Base-by-base conservation (phyloP, 2,888 invertebrate genomes). In the Antitype chi region DNA sequence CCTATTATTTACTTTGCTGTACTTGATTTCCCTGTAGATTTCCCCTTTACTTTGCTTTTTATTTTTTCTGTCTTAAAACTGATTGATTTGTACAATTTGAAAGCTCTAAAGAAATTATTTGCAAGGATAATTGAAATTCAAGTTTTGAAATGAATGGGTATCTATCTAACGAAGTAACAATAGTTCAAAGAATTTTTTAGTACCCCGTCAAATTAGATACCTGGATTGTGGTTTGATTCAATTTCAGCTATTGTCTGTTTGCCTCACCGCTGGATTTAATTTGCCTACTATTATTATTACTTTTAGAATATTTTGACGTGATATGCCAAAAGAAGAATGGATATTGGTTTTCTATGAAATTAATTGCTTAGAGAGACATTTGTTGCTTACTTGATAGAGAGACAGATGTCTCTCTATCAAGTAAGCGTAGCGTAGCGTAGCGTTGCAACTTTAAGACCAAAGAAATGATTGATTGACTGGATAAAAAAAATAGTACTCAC, bases 1-100 rank as follows among this genome's bases (percentile, higher is more conserved):
- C 43, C 32, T 59, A 15, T 76, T 81, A 28, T 75, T 78, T 62
- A 66, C 38, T 60, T 74, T 49, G 6, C n/a, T 28, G 4, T 52
- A 60, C 43, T 70, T 73, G 70, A 80, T 83, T 83, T 80, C 76
- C 80, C 84, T 57, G 28, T 13, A 71, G 84, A 76, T 64, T 57
- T 0, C 13, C n/a, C 23, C 28, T 70, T 49, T 17, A 25, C 15
- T 23, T 59, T 49, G 2, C 7, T n/a, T 47, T 25, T 25, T 47
- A 23, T 47, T 63, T 62, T 71, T 43, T 63, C 32, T 8, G 5
- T 60, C 43, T 38, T 28, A 5, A 53, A 71, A 38, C 25, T 38
- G 73, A 74, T 80, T 63, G 66, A 64, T 70, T 77, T 43, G 72
- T 62, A 66, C 74, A 72, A 49, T 66, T 70, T 72, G 25, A 74